Base-by-base conservation (phyloP, 2,888 invertebrate species). In the Hemaris fuciformis region DNA sequence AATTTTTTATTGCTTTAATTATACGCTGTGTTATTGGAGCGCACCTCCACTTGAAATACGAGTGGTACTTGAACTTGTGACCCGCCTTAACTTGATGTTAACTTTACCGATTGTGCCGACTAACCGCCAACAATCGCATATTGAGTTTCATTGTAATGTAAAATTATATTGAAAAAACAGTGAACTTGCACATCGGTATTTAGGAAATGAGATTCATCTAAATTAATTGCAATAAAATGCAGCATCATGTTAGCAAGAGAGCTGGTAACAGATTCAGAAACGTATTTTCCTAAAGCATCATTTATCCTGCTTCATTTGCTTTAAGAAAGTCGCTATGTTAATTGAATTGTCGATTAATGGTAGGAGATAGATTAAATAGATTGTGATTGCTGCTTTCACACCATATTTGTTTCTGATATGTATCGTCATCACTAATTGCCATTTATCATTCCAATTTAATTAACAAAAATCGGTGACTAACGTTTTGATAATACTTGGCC, bases 21-120 rank as follows among this genome's bases (percentile, higher is more conserved):
- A 8, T 31, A 31, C 3, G 18, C 20, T 53, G 27, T 31, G 27
- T 31, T 53, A 31, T 3, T 25, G 18, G 53, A 20, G 18, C 18
- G 15, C 31, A 20, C 27, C 27, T 27, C 18, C 18, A 15, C 18
- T 18, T 53, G 8, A 31, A 53, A 31, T 53, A 53, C 27, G 31
- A 18, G 31, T 27, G 53, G 20, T 53, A 53, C 53, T 53, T 53
- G 53, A 53, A 53, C 53, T 53, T 53, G 31, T 53, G 53, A 53
- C 53, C 31, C 53, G 31, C 27, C 31, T 53, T 27, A 53, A 53
- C 31, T 53, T 53, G 27, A 53, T 27, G 18, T 53, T 31, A 27
- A 27, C 27, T 18, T 27, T 4, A 18, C 10, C 27, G 15, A 31
- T 18, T 31, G 53, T n/a, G 15, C 20, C 8, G 20, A 18, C 18